Evolutionary conservation across 2,797 vertebrate genomes (phyloP), one percentile per base, ranked within the genome.

Genomic region (Poecile montanus): DNA sequence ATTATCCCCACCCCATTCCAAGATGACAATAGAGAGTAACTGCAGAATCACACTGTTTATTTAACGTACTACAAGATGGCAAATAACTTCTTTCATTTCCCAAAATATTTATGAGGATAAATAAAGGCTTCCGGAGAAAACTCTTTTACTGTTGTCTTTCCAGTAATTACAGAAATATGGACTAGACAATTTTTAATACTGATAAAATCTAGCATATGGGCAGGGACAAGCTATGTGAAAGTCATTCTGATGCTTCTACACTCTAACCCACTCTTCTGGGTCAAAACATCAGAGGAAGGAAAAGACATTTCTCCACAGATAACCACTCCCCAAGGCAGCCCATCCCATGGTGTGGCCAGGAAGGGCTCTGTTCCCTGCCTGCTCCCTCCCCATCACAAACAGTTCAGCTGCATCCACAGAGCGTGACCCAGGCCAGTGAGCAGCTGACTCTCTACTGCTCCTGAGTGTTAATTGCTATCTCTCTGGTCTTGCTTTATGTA

Each of bases 381-480:
- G 51, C 54, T 77, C 53, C 50, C 54, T 68, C 21, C 26, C 25
- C 10, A 2, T 26, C 58, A n/a, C 44, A 47, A 42, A 45, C 0
- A 84, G 51, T 19, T 40, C 77, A 66, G 70, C 45, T 53, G 57
- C 16, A 6, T 18, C 80, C 73, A 32, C 6, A 1, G 20, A 27
- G 38, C 1, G 3, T 51, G n/a, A 56, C 17, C 27, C 27, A 36
- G 54, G 30, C 26, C 8, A 27, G 21, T 0, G 8, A 70, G 25
- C n/a, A 74, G 57, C 50, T 30, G 66, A 29, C 54, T 63, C 60
- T 19, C 13, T 32, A 8, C 45, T 22, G 77, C 79, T 40, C 40
- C 23, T 25, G 53, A 54, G 22, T 0, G 9, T 6, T 34, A 34
- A 15, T 29, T 7, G 7, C 57, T 32, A 0, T 19, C 53, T 70